phyloP scores from a whole-genome alignment of 2,888 invertebrate species.

The Leptarthrus brevirostris region DNA sequence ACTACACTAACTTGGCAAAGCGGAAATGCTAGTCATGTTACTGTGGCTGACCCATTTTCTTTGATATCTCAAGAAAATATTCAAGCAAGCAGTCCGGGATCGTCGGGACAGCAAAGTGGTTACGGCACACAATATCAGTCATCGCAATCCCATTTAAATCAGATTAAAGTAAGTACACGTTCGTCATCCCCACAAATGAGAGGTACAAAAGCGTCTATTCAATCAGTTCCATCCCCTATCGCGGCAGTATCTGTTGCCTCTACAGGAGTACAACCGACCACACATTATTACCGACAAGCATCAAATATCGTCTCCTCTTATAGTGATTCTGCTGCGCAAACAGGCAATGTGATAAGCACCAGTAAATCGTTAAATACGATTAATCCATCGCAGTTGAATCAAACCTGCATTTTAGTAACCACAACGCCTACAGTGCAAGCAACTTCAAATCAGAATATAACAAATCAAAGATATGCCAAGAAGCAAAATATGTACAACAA shows the following conservation, averaged over 20 bases:
- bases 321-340: conserved; percentile 16
- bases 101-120: conserved; percentile 72
- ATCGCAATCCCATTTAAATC: not conserved
- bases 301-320: conserved; percentile 71
- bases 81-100: conserved; percentile 64
- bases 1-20: conserved; percentile 79
- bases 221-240: conserved; percentile 56
- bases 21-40: conserved; percentile 55
- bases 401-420: conserved; percentile 40
- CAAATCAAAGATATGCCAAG: conserved; percentile 54
- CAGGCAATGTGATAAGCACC: conserved; percentile 67
- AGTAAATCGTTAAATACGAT: conserved; percentile 73
- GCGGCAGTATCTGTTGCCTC: conserved; percentile 16
- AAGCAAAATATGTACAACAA: conserved; percentile 59
- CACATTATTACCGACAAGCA: conserved; percentile 72
- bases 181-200: conserved; percentile 68
- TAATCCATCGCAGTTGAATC: conserved; percentile 60
- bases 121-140: conserved; percentile 67
- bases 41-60: conserved; percentile 71
- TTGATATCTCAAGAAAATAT: conserved; percentile 82
- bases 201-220: conserved; percentile 69
- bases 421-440: not conserved
- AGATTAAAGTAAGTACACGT: conserved; percentile 11
- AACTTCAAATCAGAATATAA: conserved; percentile 51
- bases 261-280: not conserved